Base-by-base conservation (phyloP, 1,140 invertebrate genomes). In the Drosophila ohnishii region DNA sequence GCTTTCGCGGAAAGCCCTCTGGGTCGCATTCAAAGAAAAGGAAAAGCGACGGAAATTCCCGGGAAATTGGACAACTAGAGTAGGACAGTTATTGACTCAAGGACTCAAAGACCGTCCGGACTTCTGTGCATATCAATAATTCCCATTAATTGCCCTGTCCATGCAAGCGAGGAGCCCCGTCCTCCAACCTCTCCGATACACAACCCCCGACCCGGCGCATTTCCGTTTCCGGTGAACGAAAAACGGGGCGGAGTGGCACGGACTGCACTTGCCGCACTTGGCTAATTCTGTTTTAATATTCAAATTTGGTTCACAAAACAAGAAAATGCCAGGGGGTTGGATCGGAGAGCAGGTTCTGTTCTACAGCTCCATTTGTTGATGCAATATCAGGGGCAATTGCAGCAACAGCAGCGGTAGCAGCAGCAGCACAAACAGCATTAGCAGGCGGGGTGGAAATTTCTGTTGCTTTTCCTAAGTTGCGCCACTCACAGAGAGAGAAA, bases 201-300 rank as follows among this genome's bases (percentile, higher is more conserved):
- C 14, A 11, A 10, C 19, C 64, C 32, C 13, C 14, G 8, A 25
- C 34, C 32, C 51, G n/a, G 25, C 32, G 13, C 56, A 56, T 62
- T 69, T 77, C 63, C 75, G 73, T 67, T 67, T 79, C 58, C 62
- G 59, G 80, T 71, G 72, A 62, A 50, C 44, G 63, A 16, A 35
- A 35, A 25, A 34, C 2, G n/a, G 9, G 22, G 25, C 5, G 11
- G 35, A 28, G 37, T 35, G 61, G 45, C 0, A 30, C 45, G 61
- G 45, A 14, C 45, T 16, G 63, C 58, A 69, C 62, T 78, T 87
- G 84, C 72, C 70, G 82, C 76, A 88, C 69, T 83, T 78, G 83
- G 64, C 79, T 77, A 87, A 88, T 88, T 88, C 73, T 74, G 61
- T 70, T 83, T 80, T 84, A 80, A 88, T 83, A 87, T 87, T 87